These are phyloP conservation scores for Anguilla marmorata DNA, from an alignment of 2,797 vertebrate genomes.

Conservation along the genomic window DNA sequence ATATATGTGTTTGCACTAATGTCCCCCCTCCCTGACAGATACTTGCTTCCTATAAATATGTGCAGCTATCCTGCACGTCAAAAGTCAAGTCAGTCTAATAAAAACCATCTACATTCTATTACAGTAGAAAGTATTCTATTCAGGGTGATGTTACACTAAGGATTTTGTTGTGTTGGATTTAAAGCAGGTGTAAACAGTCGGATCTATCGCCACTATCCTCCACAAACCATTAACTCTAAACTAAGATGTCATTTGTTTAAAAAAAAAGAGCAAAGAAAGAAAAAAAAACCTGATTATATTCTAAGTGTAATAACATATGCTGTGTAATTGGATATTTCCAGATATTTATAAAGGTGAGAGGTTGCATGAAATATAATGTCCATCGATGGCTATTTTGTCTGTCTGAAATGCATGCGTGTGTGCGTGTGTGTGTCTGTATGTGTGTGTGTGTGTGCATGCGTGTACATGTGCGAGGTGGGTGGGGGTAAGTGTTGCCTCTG, in stretches of 20 bases:
- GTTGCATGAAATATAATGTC: neutral
- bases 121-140: neutral
- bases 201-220: neutral
- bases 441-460: neutral
- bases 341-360: neutral
- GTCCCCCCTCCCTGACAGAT: neutral
- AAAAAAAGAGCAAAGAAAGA: neutral
- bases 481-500: neutral
- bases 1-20: neutral
- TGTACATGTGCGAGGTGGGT: neutral
- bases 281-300: neutral
- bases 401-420: too few species aligned
- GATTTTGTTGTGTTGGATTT: neutral
- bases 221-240: neutral
- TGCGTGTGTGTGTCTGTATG: too few species aligned
- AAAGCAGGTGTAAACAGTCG: neutral
- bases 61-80: neutral
- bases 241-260: neutral
- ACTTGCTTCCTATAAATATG: neutral
- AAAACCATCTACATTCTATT: neutral
- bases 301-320: neutral
- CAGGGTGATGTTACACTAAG: too few species aligned
- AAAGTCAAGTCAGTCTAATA: neutral
- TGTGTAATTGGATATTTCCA: neutral
- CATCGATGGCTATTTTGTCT: neutral